Evolutionary conservation across 2,888 invertebrate species (phyloP), one percentile per base, ranked within the genome.

Genomic region (Cephus pygmeus): DNA sequence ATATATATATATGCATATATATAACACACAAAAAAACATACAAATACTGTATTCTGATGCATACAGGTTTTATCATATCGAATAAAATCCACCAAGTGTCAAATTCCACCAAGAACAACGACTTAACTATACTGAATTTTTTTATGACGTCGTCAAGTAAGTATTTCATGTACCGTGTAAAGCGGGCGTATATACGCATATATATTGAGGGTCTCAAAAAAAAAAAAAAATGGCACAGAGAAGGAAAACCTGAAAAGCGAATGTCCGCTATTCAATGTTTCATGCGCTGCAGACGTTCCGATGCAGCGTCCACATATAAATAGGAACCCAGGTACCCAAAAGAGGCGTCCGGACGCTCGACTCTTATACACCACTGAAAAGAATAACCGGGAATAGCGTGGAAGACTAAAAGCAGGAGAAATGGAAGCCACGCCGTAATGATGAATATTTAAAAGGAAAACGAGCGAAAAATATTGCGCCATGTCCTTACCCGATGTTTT

Each of bases 261-360:
- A 56, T 9, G 56, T 35, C 36, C 36, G 23, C 74, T n/a, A 74
- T 74, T 74, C 74, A 35, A 74, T 74, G 34, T 74, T 74, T 74
- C 35, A 74, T 74, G 35, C 30, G 34, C 36, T 74, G 74, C 35
- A 74, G 30, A 35, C 74, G 35, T 34, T 34, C n/a, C 30, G 35
- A n/a, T 34, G 74, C 34, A 34, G 34, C 74, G 12, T 74, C 34
- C 30, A 71, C 56, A 9, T 56, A 56, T 56, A 56, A 56, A 56
- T 56, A 23, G 23, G 23, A 9, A 71, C 71, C 12, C 69, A 30
- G 30, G 30, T 33, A 30, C 30, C 30, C 71, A 34, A 23, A 23
- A 34, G 71, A 31, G 31, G 31, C 71, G 71, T 31, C 71, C 71
- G 71, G 15, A 33, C 71, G 31, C 31, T 34, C 71, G 33, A 71